Base-by-base conservation (phyloP, 2,113 vertebrate genomes). In the Myiagra hebetior region DNA sequence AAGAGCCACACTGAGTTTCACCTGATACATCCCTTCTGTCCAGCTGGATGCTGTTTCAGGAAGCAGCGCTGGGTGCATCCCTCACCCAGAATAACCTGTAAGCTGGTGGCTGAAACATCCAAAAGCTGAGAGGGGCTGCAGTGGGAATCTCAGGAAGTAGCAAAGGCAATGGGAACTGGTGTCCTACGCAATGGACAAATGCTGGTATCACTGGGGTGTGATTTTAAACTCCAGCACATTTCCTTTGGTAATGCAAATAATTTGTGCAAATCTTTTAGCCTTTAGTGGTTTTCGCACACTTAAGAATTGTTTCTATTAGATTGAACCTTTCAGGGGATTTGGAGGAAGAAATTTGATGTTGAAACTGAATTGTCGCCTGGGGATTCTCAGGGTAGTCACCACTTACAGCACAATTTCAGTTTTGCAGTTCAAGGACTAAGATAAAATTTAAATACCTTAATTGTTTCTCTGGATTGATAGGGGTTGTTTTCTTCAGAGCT, bases 141-240 rank as follows among this genome's bases (percentile, higher is more conserved):
- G 28, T 7, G 50, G 24, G 27, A 3, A 30, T 10, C 30, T 55
- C 16, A 1, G 75, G 91, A 46, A 64, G 75, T 33, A 37, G 63
- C 83, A 75, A 3, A 62, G 52, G 33, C 33, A 15, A 0, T 9
- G 37, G 46, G 41, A 62, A 20, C 26, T 15, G 55, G 39, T 55
- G 74, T 64, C 42, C 46, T 41, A 1, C 0, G 0, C n/a, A n/a
- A 1, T 6, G 14, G 5, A 16, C 28, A 8, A 44, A 53, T 64
- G 75, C 76, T 44, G 68, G 28, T 73, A 9, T 9, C 23, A 0
- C 27, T 62, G 55, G 50, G 63, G 44, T 65, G 10, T 4, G 24
- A 12, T 56, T 89, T 52, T 31, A 35, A 67, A 69, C 53, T 11
- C 1, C 76, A 70, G 42, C 30, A 60, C 35, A 2, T 89, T 84